phyloP scores from a whole-genome alignment of 2,888 invertebrate genomes.

The Teleiodes luculella region DNA sequence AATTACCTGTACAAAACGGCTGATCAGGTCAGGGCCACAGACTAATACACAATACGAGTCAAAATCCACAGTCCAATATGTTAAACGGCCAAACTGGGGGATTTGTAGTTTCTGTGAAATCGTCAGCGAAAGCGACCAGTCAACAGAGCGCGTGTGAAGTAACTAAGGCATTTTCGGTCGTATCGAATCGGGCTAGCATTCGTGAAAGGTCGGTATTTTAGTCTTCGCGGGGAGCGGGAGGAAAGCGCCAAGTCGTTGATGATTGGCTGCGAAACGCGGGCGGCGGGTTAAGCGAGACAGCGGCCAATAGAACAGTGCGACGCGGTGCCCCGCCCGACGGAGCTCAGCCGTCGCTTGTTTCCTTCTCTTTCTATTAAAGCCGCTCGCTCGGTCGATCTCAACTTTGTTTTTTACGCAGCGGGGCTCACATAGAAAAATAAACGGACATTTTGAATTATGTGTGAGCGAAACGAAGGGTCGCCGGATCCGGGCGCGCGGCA shows the following conservation, averaged over 20 bases:
- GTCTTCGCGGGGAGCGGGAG: constrained; percentile 62
- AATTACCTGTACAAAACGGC: constrained; percentile 44
- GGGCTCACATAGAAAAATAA: constrained; percentile 67
- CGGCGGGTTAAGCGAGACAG: constrained; percentile 54
- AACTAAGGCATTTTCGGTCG: constrained; percentile 78
- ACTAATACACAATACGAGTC: constrained; percentile 26
- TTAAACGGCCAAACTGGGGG: constrained; percentile 26
- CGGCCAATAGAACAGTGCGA: constrained; percentile 53
- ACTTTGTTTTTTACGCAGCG: constrained; percentile 63
- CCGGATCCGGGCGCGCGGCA: constrained; percentile 56
- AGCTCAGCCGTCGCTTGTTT: constrained; percentile 40
- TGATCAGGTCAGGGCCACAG: constrained; percentile 25
- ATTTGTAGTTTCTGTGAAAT: constrained; percentile 45
- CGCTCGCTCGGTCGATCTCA: constrained; percentile 52
- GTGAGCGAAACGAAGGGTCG: constrained; percentile 57
- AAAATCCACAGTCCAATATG: constrained; percentile 24
- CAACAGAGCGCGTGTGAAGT: constrained; percentile 67
- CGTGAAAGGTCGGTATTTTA: constrained; percentile 74
- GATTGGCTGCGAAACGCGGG: constrained; percentile 57
- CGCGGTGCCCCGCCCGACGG: constrained; percentile 60
- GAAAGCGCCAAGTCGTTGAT: constrained; percentile 36
- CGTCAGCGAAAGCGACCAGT: constrained; percentile 62
- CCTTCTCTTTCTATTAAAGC: constrained; percentile 52
- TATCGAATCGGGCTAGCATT: constrained; percentile 74
- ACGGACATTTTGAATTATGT: constrained; percentile 76